Percentiles rank a stretch among this genome's conserved stretches.
Conservation (phyloP, 2,888 invertebrate species). For the Volucella inanis region DNA sequence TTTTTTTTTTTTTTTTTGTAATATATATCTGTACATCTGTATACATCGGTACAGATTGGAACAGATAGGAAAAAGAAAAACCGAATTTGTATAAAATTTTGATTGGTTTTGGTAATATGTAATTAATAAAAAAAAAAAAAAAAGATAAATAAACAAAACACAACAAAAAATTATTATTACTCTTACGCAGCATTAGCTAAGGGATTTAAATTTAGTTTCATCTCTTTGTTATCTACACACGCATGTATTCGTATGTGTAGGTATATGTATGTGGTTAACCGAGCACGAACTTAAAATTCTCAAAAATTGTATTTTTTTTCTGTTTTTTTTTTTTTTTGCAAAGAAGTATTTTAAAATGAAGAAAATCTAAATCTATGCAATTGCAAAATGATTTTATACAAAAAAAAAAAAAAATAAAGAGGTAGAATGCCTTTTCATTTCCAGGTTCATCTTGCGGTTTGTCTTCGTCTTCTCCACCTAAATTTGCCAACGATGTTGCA, state of each 20-base stretch:
- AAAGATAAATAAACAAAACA: conserved; percentile 20
- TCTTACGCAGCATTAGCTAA: conserved; percentile 51
- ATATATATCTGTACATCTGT: conserved; percentile 16
- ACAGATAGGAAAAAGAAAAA: conserved; percentile 58
- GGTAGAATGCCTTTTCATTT: conserved; percentile 78
- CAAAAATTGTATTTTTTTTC: background rate
- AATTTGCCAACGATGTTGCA: conserved; percentile 74
- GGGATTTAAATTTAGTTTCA: conserved; percentile 68
- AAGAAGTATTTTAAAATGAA: conserved; percentile 60
- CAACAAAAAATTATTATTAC: conserved; percentile 16
- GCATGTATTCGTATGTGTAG: background rate
- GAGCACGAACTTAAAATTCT: conserved; percentile 44
- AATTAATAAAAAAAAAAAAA: conserved; percentile 21
- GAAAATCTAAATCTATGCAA: conserved; percentile 70
- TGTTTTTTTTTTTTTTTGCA: conserved; percentile 8
- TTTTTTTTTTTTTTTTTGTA: background rate
- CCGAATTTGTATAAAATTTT: conserved; percentile 62
- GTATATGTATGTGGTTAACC: conserved; percentile 33
- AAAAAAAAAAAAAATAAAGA: conserved; percentile 65
- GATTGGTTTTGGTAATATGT: conserved; percentile 32
- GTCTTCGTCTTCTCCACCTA: conserved; percentile 62
- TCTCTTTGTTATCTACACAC: conserved; percentile 32
- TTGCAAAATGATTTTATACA: conserved; percentile 52
- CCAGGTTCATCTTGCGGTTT: conserved; percentile 76
- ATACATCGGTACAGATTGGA: background rate